Percentiles rank a stretch among this genome's conserved stretches.
phyloP scores from a whole-genome alignment of 2,797 vertebrate genomes.

The Falco naumanni region DNA sequence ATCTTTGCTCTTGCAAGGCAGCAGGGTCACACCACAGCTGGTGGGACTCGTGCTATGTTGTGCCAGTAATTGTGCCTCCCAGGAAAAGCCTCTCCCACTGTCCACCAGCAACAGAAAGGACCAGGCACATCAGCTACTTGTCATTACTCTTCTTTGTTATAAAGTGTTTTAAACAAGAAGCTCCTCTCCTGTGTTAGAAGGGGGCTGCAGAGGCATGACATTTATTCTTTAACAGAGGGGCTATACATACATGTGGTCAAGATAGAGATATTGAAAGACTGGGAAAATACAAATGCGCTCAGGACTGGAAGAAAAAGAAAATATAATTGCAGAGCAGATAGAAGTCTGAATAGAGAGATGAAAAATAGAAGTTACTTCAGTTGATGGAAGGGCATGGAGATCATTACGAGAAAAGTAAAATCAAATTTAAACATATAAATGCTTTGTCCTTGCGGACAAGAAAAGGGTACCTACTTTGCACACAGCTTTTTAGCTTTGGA shows the following conservation, averaged over 20 bases:
- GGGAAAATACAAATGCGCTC: not conserved
- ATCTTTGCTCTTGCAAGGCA: constrained; percentile 35
- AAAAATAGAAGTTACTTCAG: not conserved
- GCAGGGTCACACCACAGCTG: not conserved
- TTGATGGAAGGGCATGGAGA: not conserved
- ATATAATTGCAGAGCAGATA: not conserved
- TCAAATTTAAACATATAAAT: not conserved
- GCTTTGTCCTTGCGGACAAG: not conserved
- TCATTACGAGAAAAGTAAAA: not conserved
- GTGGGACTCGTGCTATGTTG: constrained; percentile 15
- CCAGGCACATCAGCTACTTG: not conserved
- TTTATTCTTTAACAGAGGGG: not conserved
- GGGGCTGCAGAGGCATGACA: not conserved
- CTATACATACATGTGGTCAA: not conserved
- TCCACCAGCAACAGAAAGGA: not conserved
- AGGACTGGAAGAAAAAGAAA: not conserved
- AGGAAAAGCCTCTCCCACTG: constrained; percentile 27
- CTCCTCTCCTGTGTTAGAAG: not conserved
- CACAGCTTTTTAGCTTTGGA: not conserved
- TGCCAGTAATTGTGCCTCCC: constrained; percentile 55
- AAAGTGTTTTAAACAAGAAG: not conserved
- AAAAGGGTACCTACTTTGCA: not conserved
- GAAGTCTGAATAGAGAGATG: not conserved
- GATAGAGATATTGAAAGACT: not conserved
- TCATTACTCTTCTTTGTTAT: not conserved